Base-by-base conservation (phyloP, 2,797 vertebrate species). In the Echeneis naucrates region DNA sequence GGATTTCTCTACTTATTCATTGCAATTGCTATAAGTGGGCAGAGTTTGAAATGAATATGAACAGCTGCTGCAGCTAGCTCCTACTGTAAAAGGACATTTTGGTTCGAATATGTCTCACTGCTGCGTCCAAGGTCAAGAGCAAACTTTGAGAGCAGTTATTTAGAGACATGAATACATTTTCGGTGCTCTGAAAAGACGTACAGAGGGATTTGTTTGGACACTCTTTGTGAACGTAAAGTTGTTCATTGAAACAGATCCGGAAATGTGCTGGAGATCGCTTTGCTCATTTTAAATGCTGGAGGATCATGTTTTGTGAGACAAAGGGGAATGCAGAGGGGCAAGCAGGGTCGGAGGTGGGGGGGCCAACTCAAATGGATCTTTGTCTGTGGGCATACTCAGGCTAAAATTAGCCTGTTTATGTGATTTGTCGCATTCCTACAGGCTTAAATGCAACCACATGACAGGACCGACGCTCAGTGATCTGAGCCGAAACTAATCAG, bases 381-480 rank as follows among this genome's bases (percentile, higher is more conserved):
- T 92, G 87, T 89, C 73, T 53, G 51, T 48, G 0, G 53, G 79
- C 63, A 65, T 66, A 77, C 84, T 77, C 21, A 32, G 35, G 63
- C 82, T 89, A 86, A 91, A 89, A 86, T 86, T 72, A 89, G 72
- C 75, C 68, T 83, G 87, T 89, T 92, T 78, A 73, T 79, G 80
- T 82, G 81, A 88, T 92, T 90, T 89, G 74, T 72, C 50, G 75
- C 83, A 86, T 87, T 89, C 87, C 88, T 85, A 51, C 8, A 26
- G 79, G 68, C 75, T 59, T 86, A 85, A 90, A 90, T 62, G 76
- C 72, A 44, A 75, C 58, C 84, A 27, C 89, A 83, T 90, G 87
- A 92, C 75, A 45, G 68, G 65, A 62, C 21, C 33, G 27, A 48
- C 6, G 61, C 10, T 58, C 76, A 48, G 50, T 9, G 12, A 75